Percentiles rank a stretch among this genome's conserved stretches.
phyloP scores from a whole-genome alignment of 2,113 vertebrate species.

The Peromyscus californicus region DNA sequence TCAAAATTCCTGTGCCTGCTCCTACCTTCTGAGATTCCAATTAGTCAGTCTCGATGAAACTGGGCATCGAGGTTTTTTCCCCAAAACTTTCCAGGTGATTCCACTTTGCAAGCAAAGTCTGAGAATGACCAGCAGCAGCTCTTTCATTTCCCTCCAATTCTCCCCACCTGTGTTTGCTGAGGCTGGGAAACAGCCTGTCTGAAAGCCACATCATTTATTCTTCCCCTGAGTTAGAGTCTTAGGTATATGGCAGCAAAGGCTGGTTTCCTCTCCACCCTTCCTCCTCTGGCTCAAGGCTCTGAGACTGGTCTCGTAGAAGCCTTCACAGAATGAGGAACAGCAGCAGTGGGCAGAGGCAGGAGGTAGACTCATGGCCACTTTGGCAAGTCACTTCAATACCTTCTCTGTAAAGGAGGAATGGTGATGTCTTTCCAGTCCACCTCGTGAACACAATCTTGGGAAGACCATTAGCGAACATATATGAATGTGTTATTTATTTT shows the following conservation, averaged over 20 bases:
- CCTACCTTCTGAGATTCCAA: constrained; percentile 20
- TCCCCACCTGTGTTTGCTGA: neutral
- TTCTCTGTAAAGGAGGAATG: neutral
- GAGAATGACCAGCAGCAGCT: constrained; percentile 3
- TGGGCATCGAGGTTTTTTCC: neutral
- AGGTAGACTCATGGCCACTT: neutral
- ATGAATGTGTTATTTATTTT: neutral
- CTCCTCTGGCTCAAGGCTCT: neutral
- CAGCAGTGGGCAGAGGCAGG: neutral
- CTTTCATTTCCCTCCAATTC: constrained; percentile 8
- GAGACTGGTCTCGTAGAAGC: neutral
- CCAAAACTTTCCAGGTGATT: constrained; percentile 51
- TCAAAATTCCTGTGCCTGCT: neutral
- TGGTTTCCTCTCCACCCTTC: neutral
- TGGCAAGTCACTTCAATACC: neutral
- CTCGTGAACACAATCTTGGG: neutral
- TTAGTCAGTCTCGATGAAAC: neutral
- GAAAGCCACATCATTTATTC: neutral
- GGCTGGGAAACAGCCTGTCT: neutral
- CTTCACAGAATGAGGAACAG: neutral
- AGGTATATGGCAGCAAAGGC: neutral
- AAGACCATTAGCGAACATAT: constrained; percentile 8
- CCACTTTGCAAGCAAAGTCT: constrained; percentile 9
- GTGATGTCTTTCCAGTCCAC: neutral
- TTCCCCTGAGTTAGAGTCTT: neutral